Base-by-base conservation (phyloP, 2,797 vertebrate species). In the Aldrovandia affinis region DNA sequence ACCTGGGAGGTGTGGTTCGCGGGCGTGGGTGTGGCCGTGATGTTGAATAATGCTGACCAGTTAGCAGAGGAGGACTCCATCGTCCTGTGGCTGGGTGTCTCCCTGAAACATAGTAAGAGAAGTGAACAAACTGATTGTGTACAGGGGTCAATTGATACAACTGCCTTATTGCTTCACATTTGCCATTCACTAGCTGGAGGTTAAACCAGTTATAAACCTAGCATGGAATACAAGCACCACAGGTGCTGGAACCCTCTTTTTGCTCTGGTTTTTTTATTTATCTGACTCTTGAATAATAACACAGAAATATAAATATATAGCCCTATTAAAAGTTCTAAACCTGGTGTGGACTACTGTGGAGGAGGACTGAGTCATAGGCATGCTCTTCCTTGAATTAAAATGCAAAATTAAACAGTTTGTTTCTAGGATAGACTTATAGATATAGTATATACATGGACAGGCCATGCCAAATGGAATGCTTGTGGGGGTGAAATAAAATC, bases 1-100 rank as follows among this genome's bases (percentile, higher is more conserved):
- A 85, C 63, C 0, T 82, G 73, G 52, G 88, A 90, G 57, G 7
- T 22, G 88, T 82, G 83, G 86, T 88, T 91, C 81, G 70, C 20
- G 22, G 82, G 88, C 47, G 44, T 81, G 0, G 85, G 84, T 0
- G 89, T 92, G 83, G 82, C 20, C 0, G 88, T 88, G 75, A 90
- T 88, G 50, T 77, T 77, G 39, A 77, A 77, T 47, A 47, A 22
- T 47, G 22, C 73, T 44, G 83, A 83, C 70, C 89, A 83, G 0
- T 87, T 88, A 2, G 95, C 94, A 81, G 90, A 90, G 70, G 92
- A 95, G 85, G 92, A 86, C 33, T 93, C 85, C 96, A 96, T 97
- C 86, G 88, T 90, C 65, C 70, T 18, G 78, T 39, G 2, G 4
- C 7, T 81, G 75, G 33, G 42, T 83, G 54, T 78, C 0, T 0